Conservation (phyloP, 2,113 vertebrate species). For the Fulmarus glacialis region DNA sequence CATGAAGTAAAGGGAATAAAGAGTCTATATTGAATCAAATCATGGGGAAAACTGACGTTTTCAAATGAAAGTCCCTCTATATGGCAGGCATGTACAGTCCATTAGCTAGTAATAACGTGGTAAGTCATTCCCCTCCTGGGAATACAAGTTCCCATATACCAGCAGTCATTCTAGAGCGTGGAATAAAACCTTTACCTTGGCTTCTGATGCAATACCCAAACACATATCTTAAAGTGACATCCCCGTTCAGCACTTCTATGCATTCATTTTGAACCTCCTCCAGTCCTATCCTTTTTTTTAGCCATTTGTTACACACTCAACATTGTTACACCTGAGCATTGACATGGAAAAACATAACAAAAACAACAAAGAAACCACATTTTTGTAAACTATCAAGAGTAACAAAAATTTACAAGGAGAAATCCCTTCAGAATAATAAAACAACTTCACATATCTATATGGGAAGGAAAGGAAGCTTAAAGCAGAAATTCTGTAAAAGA, state of each 20-base stretch:
- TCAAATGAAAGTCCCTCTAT: background rate
- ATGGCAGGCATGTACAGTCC: background rate
- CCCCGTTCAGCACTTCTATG: background rate
- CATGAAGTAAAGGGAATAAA: background rate
- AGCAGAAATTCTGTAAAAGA: background rate
- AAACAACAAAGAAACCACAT: background rate
- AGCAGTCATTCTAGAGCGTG: background rate
- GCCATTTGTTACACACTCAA: background rate
- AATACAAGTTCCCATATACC: background rate
- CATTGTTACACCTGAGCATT: background rate
- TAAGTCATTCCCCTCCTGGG: background rate
- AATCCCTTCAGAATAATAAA: background rate
- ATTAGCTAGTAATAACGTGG: background rate
- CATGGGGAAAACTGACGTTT: background rate
- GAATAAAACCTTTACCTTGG: background rate
- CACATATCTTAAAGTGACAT: background rate
- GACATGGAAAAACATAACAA: background rate
- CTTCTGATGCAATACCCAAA: background rate
- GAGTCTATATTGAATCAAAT: background rate
- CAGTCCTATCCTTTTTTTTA: background rate
- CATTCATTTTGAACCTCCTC: background rate
- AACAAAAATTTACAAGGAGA: background rate
- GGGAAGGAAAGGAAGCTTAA: background rate
- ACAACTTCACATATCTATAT: background rate
- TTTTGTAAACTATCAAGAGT: background rate